Conservation (phyloP, 2,113 vertebrate species). For the Ceuthmochares aereus region DNA sequence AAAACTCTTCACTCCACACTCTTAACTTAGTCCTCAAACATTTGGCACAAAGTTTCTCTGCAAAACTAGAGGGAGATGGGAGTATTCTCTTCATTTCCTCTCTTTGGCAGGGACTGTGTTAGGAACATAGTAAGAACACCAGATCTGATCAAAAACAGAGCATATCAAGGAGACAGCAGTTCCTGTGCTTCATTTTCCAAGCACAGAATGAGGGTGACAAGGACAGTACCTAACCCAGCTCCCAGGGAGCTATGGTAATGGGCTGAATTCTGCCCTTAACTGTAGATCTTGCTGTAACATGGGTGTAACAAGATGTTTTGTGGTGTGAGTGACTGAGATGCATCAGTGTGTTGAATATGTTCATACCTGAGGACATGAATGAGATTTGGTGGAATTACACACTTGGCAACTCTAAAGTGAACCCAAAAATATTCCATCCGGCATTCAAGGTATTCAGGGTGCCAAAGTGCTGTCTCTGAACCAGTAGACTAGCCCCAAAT, state of each 20-base stretch:
- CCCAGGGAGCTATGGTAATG: background rate
- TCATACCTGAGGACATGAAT: background rate
- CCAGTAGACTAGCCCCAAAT: background rate
- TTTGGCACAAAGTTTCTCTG: background rate
- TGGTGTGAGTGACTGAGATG: accelerated
- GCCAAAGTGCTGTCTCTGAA: background rate
- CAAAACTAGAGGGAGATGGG: background rate
- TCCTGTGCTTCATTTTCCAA: background rate
- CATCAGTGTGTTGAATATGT: background rate
- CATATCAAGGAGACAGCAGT: background rate
- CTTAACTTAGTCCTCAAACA: background rate
- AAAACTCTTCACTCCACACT: background rate
- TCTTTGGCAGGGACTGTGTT: accelerated
- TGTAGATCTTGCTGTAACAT: background rate
- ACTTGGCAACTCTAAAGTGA: background rate
- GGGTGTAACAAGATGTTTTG: accelerated
- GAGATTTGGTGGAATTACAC: background rate
- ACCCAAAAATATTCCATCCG: background rate
- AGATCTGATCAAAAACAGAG: background rate
- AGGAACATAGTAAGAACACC: background rate
- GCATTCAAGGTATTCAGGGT: background rate
- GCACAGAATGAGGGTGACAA: background rate
- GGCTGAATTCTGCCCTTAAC: background rate
- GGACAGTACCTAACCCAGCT: background rate
- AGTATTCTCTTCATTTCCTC: background rate